phyloP scores from a whole-genome alignment of 2,113 vertebrate species.

The Caracal caracal region DNA sequence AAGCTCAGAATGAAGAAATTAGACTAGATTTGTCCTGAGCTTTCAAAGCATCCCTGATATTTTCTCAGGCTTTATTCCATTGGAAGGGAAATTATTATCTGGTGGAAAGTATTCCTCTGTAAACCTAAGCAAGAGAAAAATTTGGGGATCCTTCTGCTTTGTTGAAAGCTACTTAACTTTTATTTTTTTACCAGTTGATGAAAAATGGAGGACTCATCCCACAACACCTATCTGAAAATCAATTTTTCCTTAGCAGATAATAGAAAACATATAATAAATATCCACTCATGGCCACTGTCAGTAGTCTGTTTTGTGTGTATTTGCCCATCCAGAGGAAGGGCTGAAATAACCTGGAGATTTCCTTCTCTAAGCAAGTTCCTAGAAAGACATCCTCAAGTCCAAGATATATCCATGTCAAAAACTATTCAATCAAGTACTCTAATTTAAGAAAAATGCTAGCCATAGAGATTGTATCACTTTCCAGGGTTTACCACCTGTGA shows the following conservation, averaged over 20 bases:
- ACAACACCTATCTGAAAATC: background rate
- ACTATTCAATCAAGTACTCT: background rate
- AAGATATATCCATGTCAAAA: background rate
- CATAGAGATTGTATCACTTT: background rate
- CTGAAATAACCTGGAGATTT: background rate
- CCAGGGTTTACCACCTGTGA: no score
- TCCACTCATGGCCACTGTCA: background rate
- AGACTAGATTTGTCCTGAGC: background rate
- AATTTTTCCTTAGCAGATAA: background rate
- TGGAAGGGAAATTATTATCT: background rate
- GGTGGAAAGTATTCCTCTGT: background rate
- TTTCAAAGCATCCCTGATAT: background rate
- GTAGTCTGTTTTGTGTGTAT: fast-evolving
- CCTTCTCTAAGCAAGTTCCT: background rate
- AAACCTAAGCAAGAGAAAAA: background rate
- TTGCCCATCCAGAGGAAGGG: background rate
- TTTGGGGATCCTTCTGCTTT: background rate
- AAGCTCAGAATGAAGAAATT: background rate
- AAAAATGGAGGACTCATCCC: background rate
- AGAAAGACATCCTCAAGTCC: background rate
- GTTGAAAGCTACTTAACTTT: background rate
- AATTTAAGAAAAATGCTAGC: no score
- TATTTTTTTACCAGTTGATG: background rate
- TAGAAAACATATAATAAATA: background rate
- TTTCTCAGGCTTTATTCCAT: background rate